Base-by-base conservation (phyloP, 2,888 invertebrate species). In the Tiliacea citrago region DNA sequence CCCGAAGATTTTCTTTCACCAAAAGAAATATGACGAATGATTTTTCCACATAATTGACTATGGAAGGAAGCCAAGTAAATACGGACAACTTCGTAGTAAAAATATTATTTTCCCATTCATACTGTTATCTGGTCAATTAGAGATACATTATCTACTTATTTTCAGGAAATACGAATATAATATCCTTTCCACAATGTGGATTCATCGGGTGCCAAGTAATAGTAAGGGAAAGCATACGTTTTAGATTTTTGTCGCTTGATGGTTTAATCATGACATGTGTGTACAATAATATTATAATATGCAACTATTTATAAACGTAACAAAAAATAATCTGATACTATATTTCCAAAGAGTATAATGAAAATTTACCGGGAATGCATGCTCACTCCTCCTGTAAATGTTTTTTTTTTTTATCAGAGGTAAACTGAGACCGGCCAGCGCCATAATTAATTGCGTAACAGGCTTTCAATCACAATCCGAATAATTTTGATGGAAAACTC, bases 121-220 rank as follows among this genome's bases (percentile, higher is more conserved):
- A 63, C 55, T 66, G 58, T 75, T 87, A 79, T 80, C 51, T 75
- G 74, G 71, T 73, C 75, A 80, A 79, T 83, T 86, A 86, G 53
- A 77, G 51, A 75, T 39, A 71, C 57, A 77, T 87, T 81, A 77
- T 81, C 16, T 73, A 51, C 29, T 86, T 88, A 76, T 84, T 86
- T 86, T 69, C 88, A 88, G 86, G 82, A 76, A 75, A 81, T 62
- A 79, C 42, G 75, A 57, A 77, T 55, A 63, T 29, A 67, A 75
- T 77, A 83, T 73, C 58, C 24, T 73, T 77, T 61, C 18, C 82
- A 88, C 53, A 70, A 86, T 86, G 86, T 88, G 86, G 86, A 82
- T 86, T 12, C 86, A 88, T 57, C 86, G 86, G 21, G 80, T 86
- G 77, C 86, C 86, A 75, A 86, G 86, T 85, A 83, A 83, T 13